Conservation (phyloP, 2,113 vertebrate species). For the Malurus elegans region DNA sequence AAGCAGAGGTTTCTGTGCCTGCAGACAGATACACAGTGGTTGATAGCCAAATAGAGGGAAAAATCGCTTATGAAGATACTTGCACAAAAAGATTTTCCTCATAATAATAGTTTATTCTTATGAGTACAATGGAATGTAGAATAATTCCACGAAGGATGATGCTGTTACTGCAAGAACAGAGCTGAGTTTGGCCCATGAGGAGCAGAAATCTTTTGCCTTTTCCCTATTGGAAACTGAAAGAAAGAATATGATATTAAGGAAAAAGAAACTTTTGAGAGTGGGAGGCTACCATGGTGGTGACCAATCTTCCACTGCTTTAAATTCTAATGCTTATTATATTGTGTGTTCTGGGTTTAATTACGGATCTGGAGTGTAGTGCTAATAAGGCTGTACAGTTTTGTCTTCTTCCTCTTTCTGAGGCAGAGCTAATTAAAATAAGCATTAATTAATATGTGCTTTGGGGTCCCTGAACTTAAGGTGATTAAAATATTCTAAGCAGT, state of each 20-base stretch:
- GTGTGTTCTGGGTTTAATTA: constrained; percentile 28
- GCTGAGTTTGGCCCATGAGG: not conserved
- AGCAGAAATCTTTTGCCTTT: not conserved
- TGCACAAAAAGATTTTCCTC: not conserved
- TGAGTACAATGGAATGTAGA: not conserved
- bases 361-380: not conserved
- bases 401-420: constrained; percentile 4
- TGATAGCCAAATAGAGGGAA: not conserved
- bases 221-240: not conserved
- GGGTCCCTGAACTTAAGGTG: constrained; percentile 22
- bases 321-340: not conserved
- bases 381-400: constrained; percentile 12
- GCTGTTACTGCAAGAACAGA: not conserved
- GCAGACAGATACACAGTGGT: not conserved
- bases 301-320: not conserved
- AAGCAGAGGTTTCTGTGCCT: not conserved
- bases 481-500: constrained; percentile 57
- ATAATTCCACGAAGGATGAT: not conserved
- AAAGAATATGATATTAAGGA: not conserved
- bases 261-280: not conserved
- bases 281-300: not conserved
- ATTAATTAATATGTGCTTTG: constrained; percentile 55
- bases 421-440: constrained; percentile 43
- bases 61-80: not conserved
- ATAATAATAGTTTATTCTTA: not conserved